These are phyloP conservation scores for Heliconius sara DNA, from an alignment of 2,888 invertebrate genomes.

Conservation along the genomic window DNA sequence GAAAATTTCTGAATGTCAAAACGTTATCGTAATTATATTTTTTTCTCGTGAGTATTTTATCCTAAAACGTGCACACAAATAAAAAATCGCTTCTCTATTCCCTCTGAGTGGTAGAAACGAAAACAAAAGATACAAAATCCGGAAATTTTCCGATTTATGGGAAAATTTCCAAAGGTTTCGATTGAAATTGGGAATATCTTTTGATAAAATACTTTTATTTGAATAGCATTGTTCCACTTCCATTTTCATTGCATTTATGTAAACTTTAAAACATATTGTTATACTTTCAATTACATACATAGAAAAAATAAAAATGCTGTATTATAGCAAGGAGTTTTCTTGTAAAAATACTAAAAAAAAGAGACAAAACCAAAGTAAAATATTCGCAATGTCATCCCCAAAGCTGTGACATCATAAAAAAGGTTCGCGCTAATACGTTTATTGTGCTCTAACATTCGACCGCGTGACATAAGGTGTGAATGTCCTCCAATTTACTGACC, in stretches of 20 bases:
- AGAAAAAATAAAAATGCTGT: too few species aligned
- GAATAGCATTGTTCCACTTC: not conserved
- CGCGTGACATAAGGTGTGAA: constrained; percentile 70
- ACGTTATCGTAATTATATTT: not conserved
- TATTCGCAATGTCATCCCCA: constrained; percentile 40
- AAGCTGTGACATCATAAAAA: constrained; percentile 49
- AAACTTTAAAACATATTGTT: too few species aligned
- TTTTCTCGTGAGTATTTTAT: not conserved
- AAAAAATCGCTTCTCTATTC: constrained; percentile 1
- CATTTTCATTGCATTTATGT: not conserved
- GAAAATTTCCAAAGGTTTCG: constrained; percentile 2
- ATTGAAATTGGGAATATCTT: not conserved
- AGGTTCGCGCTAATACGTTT: constrained; percentile 57
- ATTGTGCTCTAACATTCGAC: constrained; percentile 62
- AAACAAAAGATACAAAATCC: not conserved
- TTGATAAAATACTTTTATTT: not conserved
- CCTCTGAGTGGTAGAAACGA: not conserved
- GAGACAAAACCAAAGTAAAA: not conserved
- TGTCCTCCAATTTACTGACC: constrained; percentile 60
- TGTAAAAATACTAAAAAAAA: not conserved
- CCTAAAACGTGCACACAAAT: constrained; percentile 9
- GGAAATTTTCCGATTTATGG: not conserved
- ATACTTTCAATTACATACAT: too few species aligned
- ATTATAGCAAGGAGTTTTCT: too few species aligned
- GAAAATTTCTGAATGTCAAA: not conserved